Evolutionary conservation across 1,140 invertebrate species (phyloP).

Genomic region (Patella vulgata): DNA sequence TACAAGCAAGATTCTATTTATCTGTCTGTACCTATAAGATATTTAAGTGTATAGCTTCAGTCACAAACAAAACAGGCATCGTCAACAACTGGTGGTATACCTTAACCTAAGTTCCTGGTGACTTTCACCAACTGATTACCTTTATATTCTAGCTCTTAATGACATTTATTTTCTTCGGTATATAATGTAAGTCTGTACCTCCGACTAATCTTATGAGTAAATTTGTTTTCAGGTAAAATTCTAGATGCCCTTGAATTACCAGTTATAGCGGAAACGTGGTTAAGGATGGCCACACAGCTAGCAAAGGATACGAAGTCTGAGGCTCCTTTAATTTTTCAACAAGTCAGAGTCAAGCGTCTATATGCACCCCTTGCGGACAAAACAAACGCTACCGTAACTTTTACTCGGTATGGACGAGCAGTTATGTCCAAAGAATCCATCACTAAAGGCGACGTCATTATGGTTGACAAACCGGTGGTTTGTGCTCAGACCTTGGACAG

Average conservation of each 20-base stretch:
- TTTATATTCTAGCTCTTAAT: too few species aligned
- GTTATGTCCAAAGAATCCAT: constrained; percentile 28
- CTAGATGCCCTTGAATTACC: constrained; percentile 39
- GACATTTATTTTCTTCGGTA: too few species aligned
- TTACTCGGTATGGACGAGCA: constrained; percentile 41
- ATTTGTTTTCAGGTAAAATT: constrained; percentile 33
- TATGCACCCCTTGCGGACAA: constrained; percentile 41
- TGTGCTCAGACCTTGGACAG: constrained; percentile 42
- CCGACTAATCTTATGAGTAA: too few species aligned
- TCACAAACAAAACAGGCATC: too few species aligned
- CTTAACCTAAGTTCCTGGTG: too few species aligned
- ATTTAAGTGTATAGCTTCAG: too few species aligned
- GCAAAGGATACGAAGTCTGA: constrained; percentile 20
- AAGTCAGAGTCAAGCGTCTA: constrained; percentile 42
- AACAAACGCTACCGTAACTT: constrained; percentile 26
- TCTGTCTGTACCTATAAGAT: too few species aligned
- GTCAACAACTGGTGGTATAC: too few species aligned
- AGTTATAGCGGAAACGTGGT: constrained; percentile 44
- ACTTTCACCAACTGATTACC: too few species aligned
- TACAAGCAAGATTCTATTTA: too few species aligned
- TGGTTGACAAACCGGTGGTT: constrained; percentile 39
- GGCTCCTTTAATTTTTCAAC: constrained; percentile 41
- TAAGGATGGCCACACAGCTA: constrained; percentile 31
- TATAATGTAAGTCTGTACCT: too few species aligned
- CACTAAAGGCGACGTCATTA: constrained; percentile 38